Evolutionary conservation across 2,113 vertebrate genomes (phyloP).

Genomic region (Chloropsis hardwickii): DNA sequence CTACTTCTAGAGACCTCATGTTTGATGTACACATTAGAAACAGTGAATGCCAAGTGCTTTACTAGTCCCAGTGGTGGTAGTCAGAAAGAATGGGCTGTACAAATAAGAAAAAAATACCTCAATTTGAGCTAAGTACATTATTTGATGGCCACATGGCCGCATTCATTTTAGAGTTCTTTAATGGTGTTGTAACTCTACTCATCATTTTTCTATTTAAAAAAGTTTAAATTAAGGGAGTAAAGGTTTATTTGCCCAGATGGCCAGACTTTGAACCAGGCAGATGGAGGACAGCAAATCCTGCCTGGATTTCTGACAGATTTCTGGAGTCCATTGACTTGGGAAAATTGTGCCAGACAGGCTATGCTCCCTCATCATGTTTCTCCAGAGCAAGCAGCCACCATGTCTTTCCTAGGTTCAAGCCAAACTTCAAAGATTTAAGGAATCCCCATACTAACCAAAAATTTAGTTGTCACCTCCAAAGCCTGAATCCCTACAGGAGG

Average conservation of each 20-base stretch:
- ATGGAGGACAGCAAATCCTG: conserved; percentile 14
- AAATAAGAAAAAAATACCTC: neutral
- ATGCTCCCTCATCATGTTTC: neutral
- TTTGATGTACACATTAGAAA: neutral
- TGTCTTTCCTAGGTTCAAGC: neutral
- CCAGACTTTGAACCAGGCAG: neutral
- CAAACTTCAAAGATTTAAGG: neutral
- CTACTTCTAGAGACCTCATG: neutral
- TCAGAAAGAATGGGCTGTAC: neutral
- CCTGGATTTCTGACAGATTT: conserved; percentile 16
- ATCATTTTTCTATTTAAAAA: neutral
- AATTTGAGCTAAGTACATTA: neutral
- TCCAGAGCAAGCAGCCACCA: neutral
- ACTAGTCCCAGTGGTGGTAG: neutral
- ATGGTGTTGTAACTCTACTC: neutral
- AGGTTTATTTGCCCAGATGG: conserved; percentile 20
- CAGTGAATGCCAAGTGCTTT: neutral
- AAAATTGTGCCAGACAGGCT: neutral
- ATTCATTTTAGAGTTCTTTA: neutral
- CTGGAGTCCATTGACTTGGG: neutral
- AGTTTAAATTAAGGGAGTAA: neutral
- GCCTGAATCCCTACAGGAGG: neutral
- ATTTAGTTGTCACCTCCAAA: neutral
- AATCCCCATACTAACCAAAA: neutral
- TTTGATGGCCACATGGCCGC: neutral